phyloP scores from a whole-genome alignment of 2,888 invertebrate species.

The Hanleya hanleyi region DNA sequence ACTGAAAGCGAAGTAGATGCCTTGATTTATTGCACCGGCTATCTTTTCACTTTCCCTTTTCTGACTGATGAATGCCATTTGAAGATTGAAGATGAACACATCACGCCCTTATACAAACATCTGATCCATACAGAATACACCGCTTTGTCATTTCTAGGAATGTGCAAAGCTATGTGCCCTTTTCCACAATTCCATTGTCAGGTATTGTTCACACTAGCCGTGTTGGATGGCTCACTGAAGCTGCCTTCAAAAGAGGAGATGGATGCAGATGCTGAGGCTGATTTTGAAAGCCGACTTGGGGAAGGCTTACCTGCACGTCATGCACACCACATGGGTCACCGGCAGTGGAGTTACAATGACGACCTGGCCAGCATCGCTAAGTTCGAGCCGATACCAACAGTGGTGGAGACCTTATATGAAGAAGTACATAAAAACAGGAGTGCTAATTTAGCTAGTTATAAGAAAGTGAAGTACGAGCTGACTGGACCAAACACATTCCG shows the following conservation, averaged over 20 bases:
- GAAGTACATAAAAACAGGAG: constrained; percentile 68
- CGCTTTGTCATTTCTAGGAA: constrained; percentile 86
- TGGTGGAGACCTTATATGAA: constrained; percentile 83
- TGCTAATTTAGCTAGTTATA: constrained; percentile 43
- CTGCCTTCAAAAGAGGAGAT: constrained; percentile 81
- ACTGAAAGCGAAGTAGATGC: constrained; percentile 78
- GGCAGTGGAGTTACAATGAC: constrained; percentile 82
- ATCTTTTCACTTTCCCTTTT: constrained; percentile 86
- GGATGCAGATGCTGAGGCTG: constrained; percentile 80
- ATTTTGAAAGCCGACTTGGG: constrained; percentile 78
- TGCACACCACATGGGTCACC: constrained; percentile 88
- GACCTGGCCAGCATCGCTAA: constrained; percentile 81
- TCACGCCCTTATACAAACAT: constrained; percentile 90
- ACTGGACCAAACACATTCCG: not conserved
- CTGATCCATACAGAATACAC: constrained; percentile 87
- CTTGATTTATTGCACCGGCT: constrained; percentile 85
- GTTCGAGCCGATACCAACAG: constrained; percentile 79
- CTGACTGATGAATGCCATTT: constrained; percentile 82
- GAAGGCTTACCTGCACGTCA: constrained; percentile 83
- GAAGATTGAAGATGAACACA: constrained; percentile 81
- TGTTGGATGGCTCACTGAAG: constrained; percentile 78
- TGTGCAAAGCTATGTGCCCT: constrained; percentile 87
- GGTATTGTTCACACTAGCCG: constrained; percentile 77
- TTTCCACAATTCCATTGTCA: constrained; percentile 90
- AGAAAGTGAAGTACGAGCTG: constrained; percentile 38